Base-by-base conservation (phyloP, 2,113 vertebrate genomes). In the Chaenogobius annularis region DNA sequence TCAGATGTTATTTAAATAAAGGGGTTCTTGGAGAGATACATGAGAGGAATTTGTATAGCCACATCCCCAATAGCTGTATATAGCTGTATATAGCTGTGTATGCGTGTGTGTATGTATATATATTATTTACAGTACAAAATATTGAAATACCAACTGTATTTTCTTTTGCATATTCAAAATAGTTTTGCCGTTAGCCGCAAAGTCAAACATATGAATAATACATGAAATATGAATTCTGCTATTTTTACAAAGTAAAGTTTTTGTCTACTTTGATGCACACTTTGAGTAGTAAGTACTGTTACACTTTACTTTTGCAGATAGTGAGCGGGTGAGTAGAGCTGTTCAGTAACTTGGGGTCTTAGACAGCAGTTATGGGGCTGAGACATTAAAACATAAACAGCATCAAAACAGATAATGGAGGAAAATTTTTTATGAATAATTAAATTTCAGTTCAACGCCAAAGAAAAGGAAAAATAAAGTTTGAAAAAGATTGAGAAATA, bases 181-280 rank as follows among this genome's bases (percentile, higher is more conserved):
- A n/a, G 50, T 54, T 54, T 54, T 54, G 8, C 19, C n/a, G 19
- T 54, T n/a, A 50, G 19, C 19, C 2, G 8, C 50, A 54, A 54
- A 23, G 11, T 26, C 20, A 23, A 58, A 58, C 9, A 58, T 5
- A 23, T 58, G 22, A 58, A 58, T 26, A 26, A 58, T 56, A 20
- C 20, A 23, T 7, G 10, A 13, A 13, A 56, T 23, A 56, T 23
- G 20, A 23, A 23, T 56, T 56, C n/a, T 22, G 9, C 1, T 0
- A 20, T 58, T 58, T 58, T 5, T 58, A 23, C 11, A 52, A n/a
- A n/a, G 48, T n/a, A 26, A 58, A 11, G 85, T 73, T 79, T 80
- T 87, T 80, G 68, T 83, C 79, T 66, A 74, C 90, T 89, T 90
- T 85, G 70, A 80, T 75, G 56, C 17, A 7, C 19, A n/a, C 17